A percentile compares a stretch with the other conserved stretches of the same genome.
phyloP scores from a whole-genome alignment of 35 echinoderm and acorn worm species.

The Strongylocentrotus purpuratus region DNA sequence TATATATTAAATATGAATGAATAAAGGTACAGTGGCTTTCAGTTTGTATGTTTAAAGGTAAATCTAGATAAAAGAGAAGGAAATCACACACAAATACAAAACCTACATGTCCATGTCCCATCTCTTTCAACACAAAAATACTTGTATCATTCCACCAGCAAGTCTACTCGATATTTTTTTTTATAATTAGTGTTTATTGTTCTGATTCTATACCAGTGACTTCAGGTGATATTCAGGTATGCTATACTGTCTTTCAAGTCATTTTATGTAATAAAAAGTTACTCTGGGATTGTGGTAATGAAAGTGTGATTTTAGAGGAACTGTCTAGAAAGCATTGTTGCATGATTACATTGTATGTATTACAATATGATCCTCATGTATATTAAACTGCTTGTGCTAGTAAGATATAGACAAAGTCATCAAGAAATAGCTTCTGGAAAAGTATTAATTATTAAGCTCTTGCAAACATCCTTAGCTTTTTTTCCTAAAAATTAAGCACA shows the following conservation, averaged over 20 bases:
- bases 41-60: background rate
- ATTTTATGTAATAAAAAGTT: background rate
- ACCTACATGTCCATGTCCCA: background rate
- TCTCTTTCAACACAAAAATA: background rate
- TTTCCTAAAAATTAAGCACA: too few species aligned
- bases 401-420: background rate
- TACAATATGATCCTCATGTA: background rate
- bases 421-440: background rate
- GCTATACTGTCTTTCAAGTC: background rate
- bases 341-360: background rate
- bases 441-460: too few species aligned
- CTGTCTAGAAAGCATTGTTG: background rate
- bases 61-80: background rate
- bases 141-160: background rate
- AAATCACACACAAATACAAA: background rate
- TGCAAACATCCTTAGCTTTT: too few species aligned
- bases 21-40: background rate
- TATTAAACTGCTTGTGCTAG: background rate
- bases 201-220: background rate
- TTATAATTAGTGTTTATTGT: too few species aligned
- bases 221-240: background rate
- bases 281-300: background rate
- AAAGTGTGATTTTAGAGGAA: background rate
- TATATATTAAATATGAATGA: background rate
- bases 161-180: background rate